A percentile compares a stretch with the other conserved stretches of the same genome.
Evolutionary conservation across 30 jellyfish, hydroid and myxozoan species (phyloP).

Genomic region (Aurelia aurita): DNA sequence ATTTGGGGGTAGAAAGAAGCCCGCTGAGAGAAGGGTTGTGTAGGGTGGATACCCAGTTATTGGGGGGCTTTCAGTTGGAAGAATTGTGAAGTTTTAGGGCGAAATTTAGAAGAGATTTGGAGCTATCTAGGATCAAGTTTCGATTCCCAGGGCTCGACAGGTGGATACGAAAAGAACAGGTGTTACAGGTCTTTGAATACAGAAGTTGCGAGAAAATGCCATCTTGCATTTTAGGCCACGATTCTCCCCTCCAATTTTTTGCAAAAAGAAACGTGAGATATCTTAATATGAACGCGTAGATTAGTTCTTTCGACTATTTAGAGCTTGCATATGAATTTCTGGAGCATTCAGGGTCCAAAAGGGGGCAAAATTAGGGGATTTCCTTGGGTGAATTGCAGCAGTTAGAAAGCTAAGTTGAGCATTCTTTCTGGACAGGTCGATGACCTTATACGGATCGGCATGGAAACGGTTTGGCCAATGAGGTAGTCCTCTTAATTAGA

Average conservation of each 20-base stretch:
- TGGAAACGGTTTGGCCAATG: conserved; percentile 84
- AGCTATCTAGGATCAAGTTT: background rate
- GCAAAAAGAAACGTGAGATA: no score
- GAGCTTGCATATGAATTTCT: no score
- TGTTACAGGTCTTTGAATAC: conserved; percentile 61
- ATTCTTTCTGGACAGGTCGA: conserved; percentile 61
- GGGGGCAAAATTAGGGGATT: background rate
- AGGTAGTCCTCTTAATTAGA: conserved; percentile 71
- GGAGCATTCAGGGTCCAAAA: no score
- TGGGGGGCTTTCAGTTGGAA: no score
- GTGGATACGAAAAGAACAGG: conserved; percentile 53
- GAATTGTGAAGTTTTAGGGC: background rate
- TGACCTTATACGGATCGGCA: conserved; percentile 84
- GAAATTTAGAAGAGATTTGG: background rate
- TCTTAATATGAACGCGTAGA: no score
- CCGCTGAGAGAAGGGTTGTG: no score
- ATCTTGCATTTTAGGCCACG: no score
- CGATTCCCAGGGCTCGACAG: conserved; percentile 59
- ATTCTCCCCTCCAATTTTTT: no score
- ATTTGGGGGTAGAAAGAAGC: no score
- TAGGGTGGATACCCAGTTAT: no score
- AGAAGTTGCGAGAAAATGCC: conserved; percentile 3
- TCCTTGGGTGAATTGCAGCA: background rate
- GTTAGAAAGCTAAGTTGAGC: conserved; percentile 40
- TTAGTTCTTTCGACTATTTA: no score